A percentile compares a stretch with the other conserved stretches of the same genome.
Conservation (phyloP, 2,797 vertebrate species). For the Hemitrygon akajei region DNA sequence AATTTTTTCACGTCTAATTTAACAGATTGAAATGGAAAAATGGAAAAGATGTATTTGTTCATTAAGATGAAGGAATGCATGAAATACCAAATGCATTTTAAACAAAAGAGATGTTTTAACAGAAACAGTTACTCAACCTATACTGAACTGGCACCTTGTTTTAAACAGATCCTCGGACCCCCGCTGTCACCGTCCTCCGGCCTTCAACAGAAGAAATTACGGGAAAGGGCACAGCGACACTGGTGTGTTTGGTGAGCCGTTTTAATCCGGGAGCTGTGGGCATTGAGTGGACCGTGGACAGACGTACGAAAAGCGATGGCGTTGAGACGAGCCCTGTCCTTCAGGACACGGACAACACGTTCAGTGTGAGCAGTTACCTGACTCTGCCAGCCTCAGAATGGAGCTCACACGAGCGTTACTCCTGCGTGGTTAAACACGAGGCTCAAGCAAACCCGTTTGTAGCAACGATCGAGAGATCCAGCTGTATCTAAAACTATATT, state of each 20-base stretch:
- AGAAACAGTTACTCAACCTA: no score
- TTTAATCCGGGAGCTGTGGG: background rate
- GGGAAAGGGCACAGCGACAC: background rate
- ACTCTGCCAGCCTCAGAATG: constrained; percentile 17
- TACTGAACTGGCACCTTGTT: no score
- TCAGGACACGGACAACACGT: constrained; percentile 26
- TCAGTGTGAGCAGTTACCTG: constrained; percentile 32
- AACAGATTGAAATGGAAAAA: no score
- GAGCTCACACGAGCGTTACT: background rate
- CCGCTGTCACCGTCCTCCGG: background rate
- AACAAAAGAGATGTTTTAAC: no score
- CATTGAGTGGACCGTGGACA: background rate
- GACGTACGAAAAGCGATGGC: background rate
- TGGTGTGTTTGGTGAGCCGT: constrained; percentile 1
- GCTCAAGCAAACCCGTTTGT: background rate
- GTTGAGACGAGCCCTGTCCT: background rate
- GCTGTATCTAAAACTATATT: background rate
- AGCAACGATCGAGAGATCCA: background rate
- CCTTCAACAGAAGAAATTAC: background rate
- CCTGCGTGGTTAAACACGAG: constrained; percentile 31
- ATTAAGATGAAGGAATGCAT: no score
- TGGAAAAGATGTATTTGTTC: no score
- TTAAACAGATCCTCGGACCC: background rate
- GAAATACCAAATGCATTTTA: no score
- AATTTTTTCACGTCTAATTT: no score